Evolutionary conservation across 1,140 invertebrate species (phyloP), one percentile per base, ranked within the genome.

Genomic region (Papilio helenus): DNA sequence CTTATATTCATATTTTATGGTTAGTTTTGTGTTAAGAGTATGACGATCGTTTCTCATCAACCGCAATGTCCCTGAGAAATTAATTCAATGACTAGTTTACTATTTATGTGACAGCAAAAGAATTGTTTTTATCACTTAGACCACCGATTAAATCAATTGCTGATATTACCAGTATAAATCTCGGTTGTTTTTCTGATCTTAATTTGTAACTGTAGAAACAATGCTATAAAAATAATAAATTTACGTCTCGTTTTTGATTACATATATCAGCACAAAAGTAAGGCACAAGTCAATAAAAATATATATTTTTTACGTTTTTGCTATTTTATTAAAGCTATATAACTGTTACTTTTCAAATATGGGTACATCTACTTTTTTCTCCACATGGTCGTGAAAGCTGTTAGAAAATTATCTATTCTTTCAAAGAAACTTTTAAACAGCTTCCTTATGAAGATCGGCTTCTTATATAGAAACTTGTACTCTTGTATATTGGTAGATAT

Each of bases 341-440:
- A 72, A 39, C 42, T 44, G 42, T 73, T 49, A 74, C 72, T 74
- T 74, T 74, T 74, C 26, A 74, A 74, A 74, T 46, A 74, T 16
- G 72, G 72, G 18, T 9, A 18, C 34, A 1, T 72, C 68, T 5
- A 42, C 1, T 72, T 72, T 42, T 46, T 46, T 23, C 9, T 14
- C 3, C 9, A 26, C 20, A 49, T n/a, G 42, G 1, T 49, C 44
- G 42, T 16, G 72, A 74, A 74, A 74, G 72, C 72, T 44, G 44
- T 74, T 74, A 74, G 72, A 46, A 74, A 74, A 16, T 20, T 5
- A 49, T 23, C 8, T 74, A 51, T 29, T 46, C 72, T 74, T 51
- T 26, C 18, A 49, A 51, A 74, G 72, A 29, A 74, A 16, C 72
- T 74, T 51, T n/a, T 49, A 74, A 29, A 73, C 20, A 49, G 14